Conservation (phyloP, 2,797 vertebrate species). For the Taenioides sp. region DNA sequence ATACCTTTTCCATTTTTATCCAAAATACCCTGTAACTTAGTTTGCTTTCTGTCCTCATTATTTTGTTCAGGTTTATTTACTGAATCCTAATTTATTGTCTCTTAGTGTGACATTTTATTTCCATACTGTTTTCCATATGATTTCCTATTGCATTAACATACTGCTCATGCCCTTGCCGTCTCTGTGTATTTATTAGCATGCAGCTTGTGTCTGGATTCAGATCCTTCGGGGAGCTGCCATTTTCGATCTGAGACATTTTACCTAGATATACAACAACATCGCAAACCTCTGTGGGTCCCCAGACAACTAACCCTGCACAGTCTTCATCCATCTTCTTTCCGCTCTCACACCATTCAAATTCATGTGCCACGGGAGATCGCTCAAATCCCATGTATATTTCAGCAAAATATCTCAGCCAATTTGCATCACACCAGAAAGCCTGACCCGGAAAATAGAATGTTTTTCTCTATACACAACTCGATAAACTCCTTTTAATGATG, state of each 20-base stretch:
- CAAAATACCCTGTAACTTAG: neutral
- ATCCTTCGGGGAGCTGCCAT: slow-evolving; percentile 68
- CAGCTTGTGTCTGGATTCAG: slow-evolving; percentile 40
- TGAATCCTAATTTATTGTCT: neutral
- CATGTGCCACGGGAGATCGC: slow-evolving; percentile 49
- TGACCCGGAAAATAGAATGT: slow-evolving; percentile 60
- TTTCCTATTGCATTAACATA: neutral
- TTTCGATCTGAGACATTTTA: slow-evolving; percentile 65
- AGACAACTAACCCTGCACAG: slow-evolving; percentile 61
- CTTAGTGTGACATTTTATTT: slow-evolving; percentile 7
- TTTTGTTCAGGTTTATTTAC: neutral
- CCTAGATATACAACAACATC: slow-evolving; percentile 50
- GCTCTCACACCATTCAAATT: slow-evolving; percentile 55
- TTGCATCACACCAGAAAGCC: slow-evolving; percentile 60
- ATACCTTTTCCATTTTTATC: neutral
- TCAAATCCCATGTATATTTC: slow-evolving; percentile 67
- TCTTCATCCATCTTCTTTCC: slow-evolving; percentile 64
- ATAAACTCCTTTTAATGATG: slow-evolving; percentile 61
- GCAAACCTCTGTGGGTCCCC: slow-evolving; percentile 52
- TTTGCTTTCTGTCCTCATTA: neutral
- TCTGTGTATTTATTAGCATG: slow-evolving; percentile 51
- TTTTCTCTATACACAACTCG: slow-evolving; percentile 49
- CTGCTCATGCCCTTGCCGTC: slow-evolving; percentile 14
- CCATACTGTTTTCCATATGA: neutral
- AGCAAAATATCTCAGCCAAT: slow-evolving; percentile 50